Evolutionary conservation across 2,888 invertebrate species (phyloP).

Genomic region (Calameuta pallipes): DNA sequence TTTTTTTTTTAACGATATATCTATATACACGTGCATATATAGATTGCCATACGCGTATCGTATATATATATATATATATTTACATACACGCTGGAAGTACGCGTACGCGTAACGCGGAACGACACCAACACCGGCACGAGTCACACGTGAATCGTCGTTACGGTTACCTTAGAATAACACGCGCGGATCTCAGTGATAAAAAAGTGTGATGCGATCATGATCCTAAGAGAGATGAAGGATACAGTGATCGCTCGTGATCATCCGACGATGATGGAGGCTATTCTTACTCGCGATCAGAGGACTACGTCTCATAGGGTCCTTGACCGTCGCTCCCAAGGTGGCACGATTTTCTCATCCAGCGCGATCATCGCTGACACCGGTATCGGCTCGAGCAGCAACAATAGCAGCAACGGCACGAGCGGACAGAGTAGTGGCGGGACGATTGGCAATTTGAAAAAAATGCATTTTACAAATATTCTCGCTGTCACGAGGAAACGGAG

Average conservation of each 20-base stretch:
- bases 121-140: constrained; percentile 9
- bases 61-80: neutral
- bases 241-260: constrained; percentile 23
- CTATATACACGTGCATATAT: neutral
- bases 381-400: neutral
- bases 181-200: constrained; percentile 21
- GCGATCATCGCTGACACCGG: neutral
- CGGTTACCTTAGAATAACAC: neutral
- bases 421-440: constrained; percentile 11
- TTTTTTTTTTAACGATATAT: constrained; percentile 13
- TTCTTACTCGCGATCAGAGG: constrained; percentile 58
- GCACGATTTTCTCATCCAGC: constrained; percentile 5
- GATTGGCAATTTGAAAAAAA: neutral
- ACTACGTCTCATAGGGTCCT: constrained; percentile 57
- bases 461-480: constrained; percentile 6
- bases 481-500: constrained; percentile 20
- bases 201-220: constrained; percentile 46
- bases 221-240: constrained; percentile 28
- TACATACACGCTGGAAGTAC: neutral
- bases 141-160: constrained; percentile 18
- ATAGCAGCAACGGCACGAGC: neutral
- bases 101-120: neutral
- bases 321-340: constrained; percentile 29
- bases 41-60: neutral
- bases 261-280: constrained; percentile 57